Evolutionary conservation across 2,113 vertebrate species (phyloP), one percentile per base, ranked within the genome.

Genomic region (Tragelaphus imberbis): DNA sequence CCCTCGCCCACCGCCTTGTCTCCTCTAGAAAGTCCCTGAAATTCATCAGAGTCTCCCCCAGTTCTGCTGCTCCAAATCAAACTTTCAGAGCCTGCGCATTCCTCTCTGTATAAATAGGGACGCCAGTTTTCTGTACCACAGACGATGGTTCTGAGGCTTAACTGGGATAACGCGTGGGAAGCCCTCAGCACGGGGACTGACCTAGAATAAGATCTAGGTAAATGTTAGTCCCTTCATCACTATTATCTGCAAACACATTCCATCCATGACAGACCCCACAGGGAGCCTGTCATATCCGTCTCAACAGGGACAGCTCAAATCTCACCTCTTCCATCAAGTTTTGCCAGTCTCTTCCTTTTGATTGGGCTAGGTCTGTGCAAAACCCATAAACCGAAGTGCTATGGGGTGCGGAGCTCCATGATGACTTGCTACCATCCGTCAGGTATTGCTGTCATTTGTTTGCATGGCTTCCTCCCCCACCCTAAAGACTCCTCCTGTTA

Each of bases 381-480:
- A 77, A 51, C 68, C 63, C 44, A 51, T 5, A 5, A 30, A 58
- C 63, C 16, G 2, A 8, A 2, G 5, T 49, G 30, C 19, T 17
- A 21, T 9, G 11, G 56, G 68, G 21, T 17, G 47, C 4, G 12
- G 68, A 56, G 7, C n/a, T 44, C 61, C 4, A 2, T 0, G 17
- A 53, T 19, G n/a, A 56, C 56, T 79, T 16, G 28, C 47, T 36
- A 47, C 81, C 16, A 2, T 55, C 44, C n/a, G 10, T 68, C 81
- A 56, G 56, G 56, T 33, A 36, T 17, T 47, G 36, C 82, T 56
- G 47, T 63, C 36, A 63, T 63, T 65, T n/a, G 65, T 40, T 61
- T 63, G n/a, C 19, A 27, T n/a, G 55, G 28, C 56, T 44, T 91
- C 61, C 30, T 79, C 7, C 16, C 65, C 40, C 16, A 61, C 47